These are phyloP conservation scores for Cyphomyrus plagiostoma DNA, from an alignment of 2,113 vertebrate species.

Conservation along the genomic window DNA sequence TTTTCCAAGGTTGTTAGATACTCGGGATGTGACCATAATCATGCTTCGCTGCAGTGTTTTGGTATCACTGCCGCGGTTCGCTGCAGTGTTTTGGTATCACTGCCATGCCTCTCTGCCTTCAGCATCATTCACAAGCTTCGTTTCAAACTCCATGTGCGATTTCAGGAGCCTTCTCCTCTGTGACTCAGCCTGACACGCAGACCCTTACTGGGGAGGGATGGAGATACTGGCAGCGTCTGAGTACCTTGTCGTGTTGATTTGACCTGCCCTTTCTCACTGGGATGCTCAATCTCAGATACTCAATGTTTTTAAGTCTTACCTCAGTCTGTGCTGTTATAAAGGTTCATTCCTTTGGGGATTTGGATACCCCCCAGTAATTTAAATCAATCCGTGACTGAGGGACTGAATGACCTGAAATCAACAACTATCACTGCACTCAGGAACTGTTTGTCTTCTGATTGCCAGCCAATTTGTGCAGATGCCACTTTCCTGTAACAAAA, in stretches of 20 bases:
- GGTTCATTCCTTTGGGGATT: not conserved
- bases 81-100: not conserved
- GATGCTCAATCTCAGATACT: not conserved
- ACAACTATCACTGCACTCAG: not conserved
- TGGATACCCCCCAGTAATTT: not conserved
- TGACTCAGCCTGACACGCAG: not conserved
- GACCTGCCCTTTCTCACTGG: not conserved
- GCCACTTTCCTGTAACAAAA: not conserved
- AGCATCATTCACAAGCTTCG: not conserved
- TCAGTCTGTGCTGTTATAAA: not conserved
- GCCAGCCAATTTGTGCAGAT: not conserved
- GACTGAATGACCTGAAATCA: not conserved
- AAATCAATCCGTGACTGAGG: too few species aligned
- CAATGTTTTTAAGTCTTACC: not conserved
- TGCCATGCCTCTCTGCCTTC: not conserved
- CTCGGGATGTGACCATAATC: not conserved
- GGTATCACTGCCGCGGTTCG: not conserved
- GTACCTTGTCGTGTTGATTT: not conserved
- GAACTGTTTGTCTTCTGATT: not conserved
- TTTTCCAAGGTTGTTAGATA: not conserved
- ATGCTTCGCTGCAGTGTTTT: not conserved
- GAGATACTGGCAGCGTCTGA: not conserved
- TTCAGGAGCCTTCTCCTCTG: not conserved
- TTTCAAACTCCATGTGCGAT: not conserved
- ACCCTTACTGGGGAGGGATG: not conserved